Percentiles rank a stretch among this genome's conserved stretches.
These are phyloP conservation scores for Porites lutea DNA, from an alignment of 64 coral and sea anemone genomes.

Conservation along the genomic window DNA sequence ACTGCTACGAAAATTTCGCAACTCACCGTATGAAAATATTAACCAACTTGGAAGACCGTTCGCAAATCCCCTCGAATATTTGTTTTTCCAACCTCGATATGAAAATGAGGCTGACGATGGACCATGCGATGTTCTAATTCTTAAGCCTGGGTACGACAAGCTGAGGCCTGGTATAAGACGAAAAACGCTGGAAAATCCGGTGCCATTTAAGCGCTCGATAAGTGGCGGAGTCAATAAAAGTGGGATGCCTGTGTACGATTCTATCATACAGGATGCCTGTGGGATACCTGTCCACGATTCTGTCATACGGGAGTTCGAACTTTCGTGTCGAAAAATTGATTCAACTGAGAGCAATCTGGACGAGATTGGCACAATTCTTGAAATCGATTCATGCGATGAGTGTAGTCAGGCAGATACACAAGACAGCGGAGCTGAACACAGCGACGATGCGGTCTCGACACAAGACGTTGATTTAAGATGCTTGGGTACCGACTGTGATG, in stretches of 20 bases:
- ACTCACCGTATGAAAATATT: constrained; percentile 17
- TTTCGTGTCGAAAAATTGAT: not conserved
- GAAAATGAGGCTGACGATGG: constrained; percentile 13
- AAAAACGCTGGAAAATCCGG: not conserved
- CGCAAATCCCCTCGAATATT: not conserved
- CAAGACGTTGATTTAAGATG: not conserved
- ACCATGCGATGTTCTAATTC: not conserved
- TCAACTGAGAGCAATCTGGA: not conserved
- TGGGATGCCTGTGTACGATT: not conserved
- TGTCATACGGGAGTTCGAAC: not conserved
- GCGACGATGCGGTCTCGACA: not conserved
- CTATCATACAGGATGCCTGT: not conserved
- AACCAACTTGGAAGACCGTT: not conserved
- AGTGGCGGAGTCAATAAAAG: not conserved
- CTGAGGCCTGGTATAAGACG: not conserved
- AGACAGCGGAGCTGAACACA: not conserved
- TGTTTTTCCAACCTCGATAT: constrained; percentile 21
- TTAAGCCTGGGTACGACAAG: constrained; percentile 34
- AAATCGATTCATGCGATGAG: constrained; percentile 19
- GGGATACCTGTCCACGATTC: not conserved
- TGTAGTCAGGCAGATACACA: not conserved
- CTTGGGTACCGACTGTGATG: not conserved
- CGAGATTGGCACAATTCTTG: not conserved
- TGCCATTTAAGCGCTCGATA: not conserved
- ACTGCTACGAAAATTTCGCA: not conserved